Evolutionary conservation across 2,797 vertebrate genomes (phyloP).

Genomic region (Alauda arvensis): DNA sequence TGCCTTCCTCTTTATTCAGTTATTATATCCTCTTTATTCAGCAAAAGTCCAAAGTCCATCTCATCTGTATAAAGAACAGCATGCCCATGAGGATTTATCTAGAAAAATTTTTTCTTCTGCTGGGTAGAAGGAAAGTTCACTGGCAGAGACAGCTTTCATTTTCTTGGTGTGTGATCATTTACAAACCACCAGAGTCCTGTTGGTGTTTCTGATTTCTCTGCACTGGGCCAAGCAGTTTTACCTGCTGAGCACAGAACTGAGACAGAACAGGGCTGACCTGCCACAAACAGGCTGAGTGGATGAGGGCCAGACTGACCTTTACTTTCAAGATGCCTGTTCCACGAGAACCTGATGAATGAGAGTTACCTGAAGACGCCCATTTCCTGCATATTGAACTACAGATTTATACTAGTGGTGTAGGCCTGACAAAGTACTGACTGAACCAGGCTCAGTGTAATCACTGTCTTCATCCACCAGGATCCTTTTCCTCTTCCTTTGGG

Average conservation of each 20-base stretch:
- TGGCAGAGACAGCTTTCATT: background rate
- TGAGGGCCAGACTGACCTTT: background rate
- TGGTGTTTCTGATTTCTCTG: background rate
- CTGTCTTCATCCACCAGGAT: background rate
- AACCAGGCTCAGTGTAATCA: background rate
- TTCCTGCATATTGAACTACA: background rate
- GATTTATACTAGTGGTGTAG: background rate
- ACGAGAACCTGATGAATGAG: background rate
- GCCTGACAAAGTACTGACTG: background rate
- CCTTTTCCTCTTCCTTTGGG: background rate
- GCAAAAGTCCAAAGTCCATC: background rate
- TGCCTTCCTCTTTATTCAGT: background rate
- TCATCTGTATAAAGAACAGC: background rate
- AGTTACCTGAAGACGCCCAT: background rate
- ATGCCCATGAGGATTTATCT: background rate
- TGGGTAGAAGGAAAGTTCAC: background rate
- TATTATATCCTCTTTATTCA: background rate
- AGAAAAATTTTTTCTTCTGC: background rate
- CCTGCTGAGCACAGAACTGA: background rate
- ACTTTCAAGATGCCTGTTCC: background rate
- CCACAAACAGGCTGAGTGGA: background rate
- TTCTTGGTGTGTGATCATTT: background rate
- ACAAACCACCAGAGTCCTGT: background rate
- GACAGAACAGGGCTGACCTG: background rate
- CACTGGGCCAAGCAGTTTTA: background rate